A percentile compares a stretch with the other conserved stretches of the same genome.
Evolutionary conservation across 2,113 vertebrate genomes (phyloP).

Genomic region (Lipotes vexillifer): DNA sequence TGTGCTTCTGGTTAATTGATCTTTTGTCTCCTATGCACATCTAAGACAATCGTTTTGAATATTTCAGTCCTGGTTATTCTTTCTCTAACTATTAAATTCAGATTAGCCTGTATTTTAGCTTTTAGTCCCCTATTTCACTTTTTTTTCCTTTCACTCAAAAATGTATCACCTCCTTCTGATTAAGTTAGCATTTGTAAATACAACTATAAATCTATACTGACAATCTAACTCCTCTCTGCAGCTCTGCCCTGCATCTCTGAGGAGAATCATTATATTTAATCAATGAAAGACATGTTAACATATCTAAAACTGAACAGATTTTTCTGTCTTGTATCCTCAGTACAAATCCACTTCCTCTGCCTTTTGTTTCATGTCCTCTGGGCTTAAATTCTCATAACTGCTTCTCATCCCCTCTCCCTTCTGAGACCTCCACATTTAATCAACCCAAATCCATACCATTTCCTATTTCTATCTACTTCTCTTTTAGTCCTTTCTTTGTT

Average conservation of each 20-base stretch:
- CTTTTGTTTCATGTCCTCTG: not conserved
- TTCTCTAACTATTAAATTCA: not conserved
- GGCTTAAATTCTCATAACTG: not conserved
- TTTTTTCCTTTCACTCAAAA: not conserved
- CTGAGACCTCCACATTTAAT: not conserved
- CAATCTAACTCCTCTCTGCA: not conserved
- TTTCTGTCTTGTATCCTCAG: not conserved
- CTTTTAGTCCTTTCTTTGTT: not conserved
- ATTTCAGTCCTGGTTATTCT: not conserved
- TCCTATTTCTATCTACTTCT: not conserved
- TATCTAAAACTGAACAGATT: not conserved
- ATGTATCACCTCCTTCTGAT: not conserved
- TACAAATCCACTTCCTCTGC: not conserved
- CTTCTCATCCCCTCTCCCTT: not conserved
- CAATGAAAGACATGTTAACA: not conserved
- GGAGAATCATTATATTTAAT: constrained; percentile 22
- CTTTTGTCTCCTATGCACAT: not conserved
- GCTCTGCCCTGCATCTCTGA: not conserved
- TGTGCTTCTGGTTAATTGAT: not conserved
- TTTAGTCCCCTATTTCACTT: not conserved
- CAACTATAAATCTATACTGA: not conserved
- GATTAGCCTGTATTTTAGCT: not conserved
- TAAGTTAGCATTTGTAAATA: constrained; percentile 28
- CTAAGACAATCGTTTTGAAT: not conserved
- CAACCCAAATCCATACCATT: not conserved